Base-by-base conservation (phyloP, 2,113 vertebrate genomes). In the Ia io region DNA sequence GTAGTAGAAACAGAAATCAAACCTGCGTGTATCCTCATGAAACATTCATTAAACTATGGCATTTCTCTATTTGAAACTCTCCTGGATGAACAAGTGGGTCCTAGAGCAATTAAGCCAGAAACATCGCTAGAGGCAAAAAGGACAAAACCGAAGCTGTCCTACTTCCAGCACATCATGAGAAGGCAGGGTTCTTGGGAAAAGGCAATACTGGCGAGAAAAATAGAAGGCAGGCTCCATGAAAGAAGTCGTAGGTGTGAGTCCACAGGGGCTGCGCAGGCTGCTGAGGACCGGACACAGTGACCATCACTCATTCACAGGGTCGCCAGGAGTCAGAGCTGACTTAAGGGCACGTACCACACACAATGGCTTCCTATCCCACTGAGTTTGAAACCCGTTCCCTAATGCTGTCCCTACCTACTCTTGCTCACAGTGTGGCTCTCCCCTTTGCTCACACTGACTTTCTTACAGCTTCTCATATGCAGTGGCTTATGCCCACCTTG, bases 341-440 rank as follows among this genome's bases (percentile, higher is more conserved):
- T 37, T 22, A 37, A 16, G 11, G 8, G 77, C 77, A 37, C 1
- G 18, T 25, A 47, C n/a, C 44, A 76, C 49, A 23, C 10, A 49
- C 74, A 53, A 13, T 28, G 35, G 14, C 22, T n/a, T 71, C 61
- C 5, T 28, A 17, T 5, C 3, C 49, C 20, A 18, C 0, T 53
- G 73, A 71, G 8, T 44, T 28, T 32, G 47, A 35, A 35, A 79
- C 22, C 3, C 1, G 0, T 42, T 22, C 47, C 53, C 37, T 30
- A 30, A 13, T 2, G 22, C 86, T 4, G 1, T 1, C 3, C 61
- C 17, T 18, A 4, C 12, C 12, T 65, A 5, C 5, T 44, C 6
- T 1, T 37, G 9, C 1, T 23, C 40, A 25, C 59, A 28, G 59
- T 61, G 59, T 61, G 59, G 59, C 59, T 61, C 7, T 30, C 17